A percentile compares a stretch with the other conserved stretches of the same genome.
These are phyloP conservation scores for Apis mellifera DNA, from an alignment of 1,140 invertebrate species.

Conservation along the genomic window DNA sequence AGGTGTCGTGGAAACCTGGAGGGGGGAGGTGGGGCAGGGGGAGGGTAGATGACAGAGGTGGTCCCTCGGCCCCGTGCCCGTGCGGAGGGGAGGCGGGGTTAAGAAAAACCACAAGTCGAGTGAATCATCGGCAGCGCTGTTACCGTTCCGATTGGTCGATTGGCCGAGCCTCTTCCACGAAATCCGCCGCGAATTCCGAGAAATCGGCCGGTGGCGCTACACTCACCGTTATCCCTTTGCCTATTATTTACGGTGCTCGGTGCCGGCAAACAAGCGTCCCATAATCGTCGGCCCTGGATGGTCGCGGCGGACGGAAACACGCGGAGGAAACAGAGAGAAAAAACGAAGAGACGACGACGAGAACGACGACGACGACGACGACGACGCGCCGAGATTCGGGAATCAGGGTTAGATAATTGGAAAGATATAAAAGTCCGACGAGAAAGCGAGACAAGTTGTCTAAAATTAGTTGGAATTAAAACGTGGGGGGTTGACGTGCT, in stretches of 20 bases:
- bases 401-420: not conserved
- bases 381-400: not conserved
- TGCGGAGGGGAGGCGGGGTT: not conserved
- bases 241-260: constrained; percentile 48
- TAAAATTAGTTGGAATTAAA: not conserved
- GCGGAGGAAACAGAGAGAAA: not conserved
- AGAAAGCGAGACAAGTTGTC: not conserved
- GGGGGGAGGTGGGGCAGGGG: not conserved
- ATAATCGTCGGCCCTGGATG: constrained; percentile 29
- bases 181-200: constrained; percentile 51
- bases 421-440: not conserved
- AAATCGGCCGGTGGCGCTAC: constrained; percentile 36
- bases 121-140: constrained; percentile 49
- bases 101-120: constrained; percentile 37
- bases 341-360: not conserved
- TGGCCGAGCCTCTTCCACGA: constrained; percentile 46
- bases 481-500: no score
- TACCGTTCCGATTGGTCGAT: constrained; percentile 38
- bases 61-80: not conserved
- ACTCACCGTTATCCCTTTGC: constrained; percentile 30
- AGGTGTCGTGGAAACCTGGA: constrained; percentile 38
- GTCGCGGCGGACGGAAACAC: not conserved
- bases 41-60: constrained; percentile 20
- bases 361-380: not conserved
- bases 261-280: constrained; percentile 21